Percentiles rank a stretch among this genome's conserved stretches.
These are phyloP conservation scores for Trichechus manatus DNA, from an alignment of 2,113 vertebrate genomes.

Conservation along the genomic window DNA sequence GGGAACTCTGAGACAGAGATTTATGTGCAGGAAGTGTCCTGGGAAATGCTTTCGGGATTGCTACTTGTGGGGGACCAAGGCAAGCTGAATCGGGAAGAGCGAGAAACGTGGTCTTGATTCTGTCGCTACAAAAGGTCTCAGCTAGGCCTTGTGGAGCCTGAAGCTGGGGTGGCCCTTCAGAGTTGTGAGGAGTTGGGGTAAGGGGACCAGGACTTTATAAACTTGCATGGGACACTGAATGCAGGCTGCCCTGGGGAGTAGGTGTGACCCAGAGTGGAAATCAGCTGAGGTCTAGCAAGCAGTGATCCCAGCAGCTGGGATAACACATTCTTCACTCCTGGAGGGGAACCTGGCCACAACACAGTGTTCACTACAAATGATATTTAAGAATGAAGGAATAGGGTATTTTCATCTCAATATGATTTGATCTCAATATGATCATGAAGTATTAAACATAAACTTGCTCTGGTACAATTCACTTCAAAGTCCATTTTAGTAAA, in stretches of 20 bases:
- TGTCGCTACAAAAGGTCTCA: neutral
- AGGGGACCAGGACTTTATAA: neutral
- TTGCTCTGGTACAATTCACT: neutral
- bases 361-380: rapidly evolving
- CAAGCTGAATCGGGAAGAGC: too few relatives aligned
- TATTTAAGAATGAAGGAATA: neutral
- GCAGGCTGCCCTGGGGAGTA: too few relatives aligned
- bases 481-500: slow-evolving; percentile 6
- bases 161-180: neutral
- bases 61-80: rapidly evolving
- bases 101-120: neutral
- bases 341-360: neutral
- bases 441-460: neutral
- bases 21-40: neutral
- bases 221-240: neutral
- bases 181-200: neutral
- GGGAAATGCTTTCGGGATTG: neutral
- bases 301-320: neutral
- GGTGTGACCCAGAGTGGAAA: neutral
- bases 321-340: neutral
- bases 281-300: neutral
- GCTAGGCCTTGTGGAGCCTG: neutral
- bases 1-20: neutral
- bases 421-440: neutral
- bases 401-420: neutral